Percentiles rank a stretch among this genome's conserved stretches.
phyloP scores from a whole-genome alignment of 2,113 vertebrate genomes.

The Vireo altiloquus region DNA sequence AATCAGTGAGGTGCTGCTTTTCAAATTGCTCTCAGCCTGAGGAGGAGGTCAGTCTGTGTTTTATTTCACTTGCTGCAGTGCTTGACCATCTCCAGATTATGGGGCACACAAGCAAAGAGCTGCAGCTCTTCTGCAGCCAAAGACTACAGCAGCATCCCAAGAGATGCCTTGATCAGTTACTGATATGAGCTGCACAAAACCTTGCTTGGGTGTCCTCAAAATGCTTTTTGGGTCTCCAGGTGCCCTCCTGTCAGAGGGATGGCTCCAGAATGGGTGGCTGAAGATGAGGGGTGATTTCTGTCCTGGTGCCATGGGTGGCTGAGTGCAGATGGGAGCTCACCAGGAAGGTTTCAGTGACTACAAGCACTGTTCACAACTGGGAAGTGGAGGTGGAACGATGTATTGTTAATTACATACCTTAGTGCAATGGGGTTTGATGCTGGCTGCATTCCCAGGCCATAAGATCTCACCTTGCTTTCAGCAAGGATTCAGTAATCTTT shows the following conservation, averaged over 20 bases:
- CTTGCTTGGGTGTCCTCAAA: neutral
- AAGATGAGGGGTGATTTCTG: neutral
- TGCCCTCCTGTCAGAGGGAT: neutral
- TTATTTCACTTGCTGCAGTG: neutral
- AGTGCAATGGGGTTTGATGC: neutral
- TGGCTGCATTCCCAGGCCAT: neutral
- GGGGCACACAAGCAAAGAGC: fast-evolving
- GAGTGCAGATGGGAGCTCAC: neutral
- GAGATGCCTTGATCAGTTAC: neutral
- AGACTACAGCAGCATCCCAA: neutral
- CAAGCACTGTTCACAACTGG: neutral
- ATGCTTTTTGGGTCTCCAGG: neutral
- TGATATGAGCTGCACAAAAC: neutral
- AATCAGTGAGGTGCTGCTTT: neutral
- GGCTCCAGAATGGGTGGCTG: neutral
- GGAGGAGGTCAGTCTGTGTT: neutral
- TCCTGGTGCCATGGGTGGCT: neutral
- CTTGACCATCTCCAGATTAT: neutral
- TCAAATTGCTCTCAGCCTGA: neutral
- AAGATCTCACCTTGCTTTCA: neutral
- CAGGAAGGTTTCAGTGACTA: neutral
- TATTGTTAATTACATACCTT: neutral
- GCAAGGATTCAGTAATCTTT: neutral
- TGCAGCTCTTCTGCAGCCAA: neutral
- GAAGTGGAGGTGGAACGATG: neutral